Base-by-base conservation (phyloP, 2,888 invertebrate species). In the Netelia melanura region DNA sequence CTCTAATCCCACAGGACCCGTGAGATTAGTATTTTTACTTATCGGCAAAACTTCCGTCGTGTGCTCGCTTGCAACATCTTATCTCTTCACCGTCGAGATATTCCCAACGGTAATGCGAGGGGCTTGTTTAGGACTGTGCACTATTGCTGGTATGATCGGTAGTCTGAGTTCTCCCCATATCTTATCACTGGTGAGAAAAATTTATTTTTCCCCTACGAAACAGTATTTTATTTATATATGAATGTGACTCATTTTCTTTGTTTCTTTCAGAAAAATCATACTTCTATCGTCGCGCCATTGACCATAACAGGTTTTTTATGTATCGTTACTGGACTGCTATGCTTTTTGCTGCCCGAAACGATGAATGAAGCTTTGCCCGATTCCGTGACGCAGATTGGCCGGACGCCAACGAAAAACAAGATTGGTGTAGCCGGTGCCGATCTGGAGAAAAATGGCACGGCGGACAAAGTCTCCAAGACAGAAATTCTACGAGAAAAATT, bases 81-180 rank as follows among this genome's bases (percentile, higher is more conserved):
- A 93, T 84, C 88, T 94, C 23, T 92, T 93, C 82, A 91, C 92
- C 14, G 89, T 92, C 72, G 94, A 94, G 87, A 86, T 94, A 83
- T 93, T 94, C 81, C 94, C 94, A 30, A 94, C 94, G 0, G 91
- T 93, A 71, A 89, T 92, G 62, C 91, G 94, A 54, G 93, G 93
- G 9, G 90, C 92, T 54, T 93, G 92, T 65, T 88, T 94, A 54
- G 95, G 95, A 38, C 88, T 94, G 10, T 95, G 95, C 89, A 93
- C 94, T 1, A 94, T 94, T 88, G 93, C 94, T 87, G 94, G 94
- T 3, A 91, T 95, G 84, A 90, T 94, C 14, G 95, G 95, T 1
- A 94, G 94, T 68, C 92, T 95, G 52, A 89, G 94, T 23, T 94
- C 94, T 23, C 94, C 94, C 11, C 94, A 94, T 87, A 85, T 93